Base-by-base conservation (phyloP, 2,797 vertebrate genomes). In the Potorous gilbertii region DNA sequence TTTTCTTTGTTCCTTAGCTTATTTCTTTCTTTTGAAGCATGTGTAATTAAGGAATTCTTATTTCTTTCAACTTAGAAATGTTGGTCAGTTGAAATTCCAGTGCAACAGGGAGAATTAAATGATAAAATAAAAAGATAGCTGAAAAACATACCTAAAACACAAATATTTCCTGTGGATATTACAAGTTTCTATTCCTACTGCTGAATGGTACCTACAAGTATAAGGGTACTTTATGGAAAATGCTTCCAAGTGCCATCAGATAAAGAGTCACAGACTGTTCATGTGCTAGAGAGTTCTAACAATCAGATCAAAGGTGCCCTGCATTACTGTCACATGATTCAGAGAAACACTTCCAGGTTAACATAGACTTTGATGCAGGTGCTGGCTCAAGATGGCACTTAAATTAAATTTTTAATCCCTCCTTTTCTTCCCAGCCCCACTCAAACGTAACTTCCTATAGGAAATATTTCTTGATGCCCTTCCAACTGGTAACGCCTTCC, bases 11-110 rank as follows among this genome's bases (percentile, higher is more conserved):
- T 74, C 90, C 9, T 74, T 66, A 95, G 28, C n/a, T 4, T 1
- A 59, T 92, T 96, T 90, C 92, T 14, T 54, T 50, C 34, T 50
- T 66, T 94, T 92, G 8, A 95, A 46, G 31, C n/a, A 94, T 0
- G 94, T 90, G 91, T 91, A 95, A 11, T 46, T 90, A 29, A 96
- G 56, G 54, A 24, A 87, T 12, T 90, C 40, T 34, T 95, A 46
- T 92, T 93, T 31, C 55, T 97, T 27, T 93, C 92, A 5, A 95
- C 1, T 10, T 46, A 56, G 11, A 95, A 91, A 57, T 28, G 0
- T 50, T 27, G 74, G 40, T 87, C 74, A 87, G 9, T 21, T 87
- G 21, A 46, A 87, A 87, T 50, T 87, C 9, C 74, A 87, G 40
- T 11, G 9, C 28, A 24, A 87, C 21, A 50, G 10, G 74, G 24